A percentile compares a stretch with the other conserved stretches of the same genome.
phyloP scores from a whole-genome alignment of 1,140 invertebrate species.

The Berghia stephanieae region DNA sequence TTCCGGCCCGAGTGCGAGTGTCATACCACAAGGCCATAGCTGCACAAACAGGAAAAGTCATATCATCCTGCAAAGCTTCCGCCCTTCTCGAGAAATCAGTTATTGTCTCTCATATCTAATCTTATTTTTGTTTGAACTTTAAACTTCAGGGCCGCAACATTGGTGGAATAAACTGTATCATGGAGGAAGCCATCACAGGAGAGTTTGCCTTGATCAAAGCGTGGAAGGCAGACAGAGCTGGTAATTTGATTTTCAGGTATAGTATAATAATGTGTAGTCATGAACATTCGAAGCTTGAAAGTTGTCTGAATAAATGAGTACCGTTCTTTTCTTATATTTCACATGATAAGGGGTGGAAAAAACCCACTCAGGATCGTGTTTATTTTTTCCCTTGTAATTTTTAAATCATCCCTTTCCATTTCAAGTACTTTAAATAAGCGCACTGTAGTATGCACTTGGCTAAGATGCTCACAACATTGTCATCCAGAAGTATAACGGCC shows the following conservation, averaged over 20 bases:
- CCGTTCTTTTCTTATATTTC: neutral
- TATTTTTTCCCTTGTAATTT: no score
- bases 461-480: no score
- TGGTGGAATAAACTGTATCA: slow-evolving; percentile 86
- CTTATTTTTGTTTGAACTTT: slow-evolving; percentile 20
- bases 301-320: neutral
- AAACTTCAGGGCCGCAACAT: slow-evolving; percentile 76
- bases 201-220: slow-evolving; percentile 97
- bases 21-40: no score
- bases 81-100: no score
- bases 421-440: neutral
- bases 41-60: no score
- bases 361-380: neutral
- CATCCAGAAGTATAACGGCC: no score
- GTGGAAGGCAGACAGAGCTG: slow-evolving; percentile 92
- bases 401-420: no score
- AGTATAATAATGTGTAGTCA: slow-evolving; percentile 30
- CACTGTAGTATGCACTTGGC: no score
- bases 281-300: neutral
- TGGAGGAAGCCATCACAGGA: slow-evolving; percentile 95
- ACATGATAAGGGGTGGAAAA: neutral
- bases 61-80: no score
- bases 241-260: slow-evolving; percentile 94
- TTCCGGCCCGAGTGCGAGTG: no score
- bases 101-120: neutral